Percentiles rank a stretch among this genome's conserved stretches.
Conservation (phyloP, 1,140 invertebrate species). For the Papilio xuthus region DNA sequence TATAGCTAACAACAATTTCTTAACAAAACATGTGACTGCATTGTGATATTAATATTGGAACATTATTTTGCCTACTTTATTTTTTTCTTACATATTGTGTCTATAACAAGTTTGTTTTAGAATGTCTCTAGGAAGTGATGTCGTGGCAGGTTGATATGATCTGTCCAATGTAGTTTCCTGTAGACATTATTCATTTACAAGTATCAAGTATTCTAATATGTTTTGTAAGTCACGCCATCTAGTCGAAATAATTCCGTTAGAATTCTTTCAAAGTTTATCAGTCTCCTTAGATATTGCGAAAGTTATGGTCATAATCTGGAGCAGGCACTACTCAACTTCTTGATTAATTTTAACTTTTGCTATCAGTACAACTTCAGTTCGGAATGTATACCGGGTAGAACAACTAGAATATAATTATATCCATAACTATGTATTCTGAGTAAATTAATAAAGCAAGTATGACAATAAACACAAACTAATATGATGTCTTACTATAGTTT, state of each 20-base stretch:
- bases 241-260: not conserved
- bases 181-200: not conserved
- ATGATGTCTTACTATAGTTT: not conserved
- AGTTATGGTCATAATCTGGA: slow-evolving; percentile 46
- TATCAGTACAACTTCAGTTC: not conserved
- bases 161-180: not conserved
- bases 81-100: not conserved
- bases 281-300: slow-evolving; percentile 46
- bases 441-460: not conserved
- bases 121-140: not conserved
- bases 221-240: not conserved
- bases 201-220: not conserved
- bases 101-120: slow-evolving; percentile 7
- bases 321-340: slow-evolving; percentile 34
- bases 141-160: not conserved
- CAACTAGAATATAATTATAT: not conserved
- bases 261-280: slow-evolving; percentile 6
- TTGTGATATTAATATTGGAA: not conserved
- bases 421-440: not conserved
- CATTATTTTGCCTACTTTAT: slow-evolving; percentile 13
- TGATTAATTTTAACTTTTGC: slow-evolving; percentile 20
- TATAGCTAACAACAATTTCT: not conserved
- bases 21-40: not conserved
- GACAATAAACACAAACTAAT: not conserved
- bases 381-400: not conserved